Percentiles rank a stretch among this genome's conserved stretches.
Conservation (phyloP, 2,113 vertebrate species). For the Mirza zaza region DNA sequence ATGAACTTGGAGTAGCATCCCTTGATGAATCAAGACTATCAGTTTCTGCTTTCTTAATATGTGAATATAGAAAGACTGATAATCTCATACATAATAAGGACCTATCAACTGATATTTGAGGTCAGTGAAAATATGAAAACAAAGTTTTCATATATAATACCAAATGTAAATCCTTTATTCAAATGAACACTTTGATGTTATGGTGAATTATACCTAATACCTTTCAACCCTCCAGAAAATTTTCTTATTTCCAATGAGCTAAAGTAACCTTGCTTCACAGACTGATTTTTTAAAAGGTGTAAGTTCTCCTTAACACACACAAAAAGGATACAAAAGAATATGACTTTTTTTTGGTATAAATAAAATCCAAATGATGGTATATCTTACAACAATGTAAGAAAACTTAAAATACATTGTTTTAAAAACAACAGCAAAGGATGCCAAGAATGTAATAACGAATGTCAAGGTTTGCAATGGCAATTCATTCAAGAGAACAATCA, state of each 20-base stretch:
- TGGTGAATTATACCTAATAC: neutral
- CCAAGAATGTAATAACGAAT: neutral
- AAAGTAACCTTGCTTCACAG: neutral
- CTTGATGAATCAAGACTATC: neutral
- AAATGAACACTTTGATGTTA: neutral
- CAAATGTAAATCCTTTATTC: neutral
- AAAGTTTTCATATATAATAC: neutral
- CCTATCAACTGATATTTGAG: neutral
- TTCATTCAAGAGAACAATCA: neutral
- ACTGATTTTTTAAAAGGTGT: constrained; percentile 8
- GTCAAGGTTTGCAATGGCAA: neutral
- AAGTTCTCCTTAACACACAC: neutral
- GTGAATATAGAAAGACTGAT: neutral
- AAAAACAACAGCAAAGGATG: neutral
- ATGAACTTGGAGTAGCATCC: neutral
- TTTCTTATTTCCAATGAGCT: neutral
- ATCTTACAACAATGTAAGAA: neutral
- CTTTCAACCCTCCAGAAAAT: neutral
- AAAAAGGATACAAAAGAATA: neutral
- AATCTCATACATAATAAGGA: constrained; percentile 11
- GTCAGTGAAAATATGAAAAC: neutral
- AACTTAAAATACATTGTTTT: neutral
- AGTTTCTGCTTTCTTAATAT: neutral
- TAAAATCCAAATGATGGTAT: constrained; percentile 29
- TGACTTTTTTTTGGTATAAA: neutral